A percentile compares a stretch with the other conserved stretches of the same genome.
phyloP scores from a whole-genome alignment of 2,888 invertebrate genomes.

The Theretra japonica region DNA sequence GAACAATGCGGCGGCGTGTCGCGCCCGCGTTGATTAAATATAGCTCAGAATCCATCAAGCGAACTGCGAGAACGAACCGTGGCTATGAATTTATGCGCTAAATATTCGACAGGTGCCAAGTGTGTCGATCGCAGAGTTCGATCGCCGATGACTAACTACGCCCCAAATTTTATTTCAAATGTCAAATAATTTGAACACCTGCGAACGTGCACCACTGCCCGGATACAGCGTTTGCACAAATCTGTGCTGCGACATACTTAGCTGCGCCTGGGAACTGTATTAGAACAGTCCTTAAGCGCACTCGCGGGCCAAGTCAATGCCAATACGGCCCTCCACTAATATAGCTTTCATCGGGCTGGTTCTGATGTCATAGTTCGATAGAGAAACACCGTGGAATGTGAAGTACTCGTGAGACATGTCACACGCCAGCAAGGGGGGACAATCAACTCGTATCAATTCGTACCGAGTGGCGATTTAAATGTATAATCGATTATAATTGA shows the following conservation, averaged over 20 bases:
- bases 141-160: slow-evolving; percentile 83
- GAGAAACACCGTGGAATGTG: slow-evolving; percentile 18
- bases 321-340: neutral
- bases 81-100: slow-evolving; percentile 84
- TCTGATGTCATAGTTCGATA: slow-evolving; percentile 15
- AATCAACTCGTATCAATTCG: slow-evolving; percentile 17
- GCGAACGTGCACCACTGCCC: slow-evolving; percentile 44
- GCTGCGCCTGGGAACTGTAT: neutral
- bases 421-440: slow-evolving; percentile 3
- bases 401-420: neutral
- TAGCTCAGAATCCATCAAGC: slow-evolving; percentile 83
- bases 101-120: slow-evolving; percentile 86
- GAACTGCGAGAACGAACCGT: slow-evolving; percentile 73
- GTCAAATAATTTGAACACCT: slow-evolving; percentile 83
- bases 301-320: neutral
- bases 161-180: slow-evolving; percentile 83
- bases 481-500: slow-evolving; percentile 31
- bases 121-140: slow-evolving; percentile 83
- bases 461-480: slow-evolving; percentile 14
- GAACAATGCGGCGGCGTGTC: slow-evolving; percentile 79
- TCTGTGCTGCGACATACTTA: neutral
- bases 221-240: slow-evolving; percentile 18
- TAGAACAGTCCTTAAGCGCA: neutral
- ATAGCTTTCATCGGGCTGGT: neutral
- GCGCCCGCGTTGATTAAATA: slow-evolving; percentile 79